Conservation (phyloP, 2,797 vertebrate species). For the Acanthurus lineatus region DNA sequence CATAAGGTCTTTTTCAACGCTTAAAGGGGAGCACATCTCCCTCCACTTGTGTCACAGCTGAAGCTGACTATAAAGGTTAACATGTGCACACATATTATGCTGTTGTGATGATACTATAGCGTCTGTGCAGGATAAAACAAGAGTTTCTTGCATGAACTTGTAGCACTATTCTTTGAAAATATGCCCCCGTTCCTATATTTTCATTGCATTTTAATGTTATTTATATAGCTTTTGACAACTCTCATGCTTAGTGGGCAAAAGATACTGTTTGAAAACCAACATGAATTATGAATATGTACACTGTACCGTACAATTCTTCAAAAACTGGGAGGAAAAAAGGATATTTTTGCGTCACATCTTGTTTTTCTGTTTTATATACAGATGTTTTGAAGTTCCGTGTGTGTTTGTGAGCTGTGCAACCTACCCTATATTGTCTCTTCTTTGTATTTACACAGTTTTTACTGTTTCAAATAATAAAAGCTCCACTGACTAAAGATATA, state of each 20-base stretch:
- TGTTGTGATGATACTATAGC: constrained; percentile 7
- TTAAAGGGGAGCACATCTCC: constrained; percentile 40
- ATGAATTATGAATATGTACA: background rate
- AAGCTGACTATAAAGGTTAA: constrained; percentile 19
- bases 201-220: background rate
- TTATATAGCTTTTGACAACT: background rate
- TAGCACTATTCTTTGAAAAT: background rate
- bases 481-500: constrained; percentile 31
- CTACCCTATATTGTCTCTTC: background rate
- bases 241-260: background rate
- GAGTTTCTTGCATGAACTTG: background rate
- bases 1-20: constrained; percentile 59
- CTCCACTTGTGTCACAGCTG: constrained; percentile 49
- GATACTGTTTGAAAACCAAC: background rate
- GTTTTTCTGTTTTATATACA: background rate
- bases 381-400: background rate
- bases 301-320: background rate
- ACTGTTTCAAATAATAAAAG: constrained; percentile 18
- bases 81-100: constrained; percentile 1
- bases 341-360: background rate
- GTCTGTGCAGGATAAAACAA: constrained; percentile 13
- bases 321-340: background rate
- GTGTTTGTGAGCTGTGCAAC: background rate
- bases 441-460: constrained; percentile 5
- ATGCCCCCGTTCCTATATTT: background rate